phyloP scores from a whole-genome alignment of 2,797 vertebrate species.

The Halcyon smyrnensis region DNA sequence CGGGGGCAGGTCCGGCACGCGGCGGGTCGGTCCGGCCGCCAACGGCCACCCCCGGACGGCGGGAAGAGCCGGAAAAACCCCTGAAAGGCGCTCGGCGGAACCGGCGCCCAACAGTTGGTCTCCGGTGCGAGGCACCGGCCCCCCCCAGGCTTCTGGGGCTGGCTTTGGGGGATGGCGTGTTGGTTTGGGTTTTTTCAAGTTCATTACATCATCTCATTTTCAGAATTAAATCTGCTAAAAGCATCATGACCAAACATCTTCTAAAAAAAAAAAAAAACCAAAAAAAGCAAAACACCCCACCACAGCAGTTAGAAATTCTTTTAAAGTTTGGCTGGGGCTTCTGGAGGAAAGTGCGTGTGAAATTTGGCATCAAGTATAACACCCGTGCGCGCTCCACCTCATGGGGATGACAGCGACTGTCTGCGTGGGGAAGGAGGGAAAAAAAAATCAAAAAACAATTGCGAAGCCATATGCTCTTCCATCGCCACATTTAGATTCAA shows the following conservation, averaged over 20 bases:
- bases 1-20: background rate
- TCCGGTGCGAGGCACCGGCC: background rate
- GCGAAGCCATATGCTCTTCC: background rate
- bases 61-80: background rate
- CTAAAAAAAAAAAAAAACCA: background rate
- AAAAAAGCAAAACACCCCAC: too few species aligned
- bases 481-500: background rate
- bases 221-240: constrained; percentile 43
- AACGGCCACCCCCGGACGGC: background rate
- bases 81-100: background rate
- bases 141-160: background rate
- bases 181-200: background rate
- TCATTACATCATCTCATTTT: constrained; percentile 40
- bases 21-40: background rate
- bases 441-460: background rate
- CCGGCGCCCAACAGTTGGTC: background rate
- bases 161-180: too few species aligned
- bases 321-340: constrained; percentile 25
- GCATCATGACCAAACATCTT: background rate
- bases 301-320: background rate
- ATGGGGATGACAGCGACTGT: constrained; percentile 10
- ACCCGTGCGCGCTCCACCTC: background rate
- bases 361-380: constrained; percentile 14
- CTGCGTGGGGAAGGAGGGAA: background rate
- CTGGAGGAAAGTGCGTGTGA: constrained; percentile 2